A percentile compares a stretch with the other conserved stretches of the same genome.
Conservation (phyloP, 2,888 invertebrate genomes). For the Epinotia brunnichana region DNA sequence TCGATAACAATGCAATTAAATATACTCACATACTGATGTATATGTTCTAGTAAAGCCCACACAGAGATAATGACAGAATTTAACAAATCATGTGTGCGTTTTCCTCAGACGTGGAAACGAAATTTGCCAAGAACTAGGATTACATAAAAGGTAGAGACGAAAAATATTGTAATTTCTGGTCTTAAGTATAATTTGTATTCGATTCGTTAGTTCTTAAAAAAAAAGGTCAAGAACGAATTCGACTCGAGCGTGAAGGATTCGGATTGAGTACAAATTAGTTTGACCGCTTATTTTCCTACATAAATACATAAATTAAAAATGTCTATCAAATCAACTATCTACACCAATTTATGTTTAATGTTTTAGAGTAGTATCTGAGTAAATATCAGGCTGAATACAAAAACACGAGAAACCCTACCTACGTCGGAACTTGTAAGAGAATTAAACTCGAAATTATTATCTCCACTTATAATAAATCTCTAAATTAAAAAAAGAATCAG, state of each 20-base stretch:
- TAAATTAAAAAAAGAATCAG: too few species aligned
- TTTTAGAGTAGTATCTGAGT: neutral
- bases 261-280: neutral
- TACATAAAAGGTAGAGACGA: neutral
- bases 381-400: neutral
- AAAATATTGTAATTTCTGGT: neutral
- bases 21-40: neutral
- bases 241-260: neutral
- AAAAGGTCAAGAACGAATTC: neutral
- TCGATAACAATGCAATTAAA: conserved; percentile 15
- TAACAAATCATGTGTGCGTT: too few species aligned
- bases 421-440: too few species aligned
- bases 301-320: too few species aligned
- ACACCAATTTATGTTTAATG: neutral
- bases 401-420: neutral
- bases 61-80: too few species aligned
- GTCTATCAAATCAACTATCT: neutral
- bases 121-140: too few species aligned
- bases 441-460: too few species aligned
- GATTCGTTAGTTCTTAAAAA: neutral
- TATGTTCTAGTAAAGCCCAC: neutral
- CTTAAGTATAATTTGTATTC: neutral
- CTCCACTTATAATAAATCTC: too few species aligned
- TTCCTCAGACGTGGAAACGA: too few species aligned
- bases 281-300: too few species aligned